Base-by-base conservation (phyloP, 2,797 vertebrate species). In the Arnoldichthys spilopterus region DNA sequence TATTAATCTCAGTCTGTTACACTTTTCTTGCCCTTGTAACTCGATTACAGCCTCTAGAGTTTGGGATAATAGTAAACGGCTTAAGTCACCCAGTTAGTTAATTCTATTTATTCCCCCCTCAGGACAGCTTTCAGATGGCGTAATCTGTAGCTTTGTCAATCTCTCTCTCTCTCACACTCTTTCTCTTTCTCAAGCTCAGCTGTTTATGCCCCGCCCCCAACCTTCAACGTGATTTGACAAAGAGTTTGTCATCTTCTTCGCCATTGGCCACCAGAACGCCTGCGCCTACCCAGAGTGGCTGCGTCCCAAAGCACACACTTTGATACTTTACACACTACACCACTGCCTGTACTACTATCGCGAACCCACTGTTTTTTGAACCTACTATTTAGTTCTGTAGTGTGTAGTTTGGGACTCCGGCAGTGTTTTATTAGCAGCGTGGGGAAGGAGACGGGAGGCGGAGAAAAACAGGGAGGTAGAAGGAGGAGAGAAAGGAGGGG, bases 401-500 rank as follows among this genome's bases (percentile, higher is more conserved):
- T 13, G 15, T 15, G 43, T 15, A 13, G 43, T 13, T 47, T 47
- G 43, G 43, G 43, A 47, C 43, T 47, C 11, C 7, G 37, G 7
- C 11, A 16, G 61, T 20, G 30, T 72, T 47, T n/a, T n/a, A n/a
- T n/a, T 28, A 82, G 63, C 70, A 77, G 74, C 56, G 59, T 18
- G 30, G 67, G 66, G 58, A 37, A 67, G 11, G 69, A 68, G 34
- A 26, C 34, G 30, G 18, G 61, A 20, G 51, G 84, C 77, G 43
- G 45, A 40, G 37, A 40, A 40, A 40, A 40, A 11, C 7, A 11
- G 37, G 8, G 56, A 58, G 20, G 74, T 22, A 87, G 77, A 74
- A 86, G 89, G 81, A 87, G 87, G 89, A 83, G 78, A 86, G 89
- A 86, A 84, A 88, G 84, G 88, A 80, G 34, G 64, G 34, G 61